These are phyloP conservation scores for Ondatra zibethicus DNA, from an alignment of 2,113 vertebrate genomes.

Conservation along the genomic window DNA sequence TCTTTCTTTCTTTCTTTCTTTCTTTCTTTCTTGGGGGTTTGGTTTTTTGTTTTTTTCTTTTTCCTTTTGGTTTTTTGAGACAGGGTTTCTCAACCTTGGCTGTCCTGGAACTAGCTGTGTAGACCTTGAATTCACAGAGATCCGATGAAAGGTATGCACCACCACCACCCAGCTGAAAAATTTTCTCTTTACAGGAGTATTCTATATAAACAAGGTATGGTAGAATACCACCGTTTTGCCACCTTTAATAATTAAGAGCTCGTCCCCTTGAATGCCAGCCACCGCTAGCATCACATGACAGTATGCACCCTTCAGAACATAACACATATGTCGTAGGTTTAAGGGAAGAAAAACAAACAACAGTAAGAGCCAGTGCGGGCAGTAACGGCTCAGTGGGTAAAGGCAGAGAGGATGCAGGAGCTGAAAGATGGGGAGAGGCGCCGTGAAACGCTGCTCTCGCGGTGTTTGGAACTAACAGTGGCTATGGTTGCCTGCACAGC, in stretches of 20 bases:
- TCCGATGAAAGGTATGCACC: too few species aligned
- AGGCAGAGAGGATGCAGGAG: background rate
- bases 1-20: background rate
- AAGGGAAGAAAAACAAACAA: background rate
- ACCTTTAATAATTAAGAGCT: constrained; percentile 7
- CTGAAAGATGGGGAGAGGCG: too few species aligned
- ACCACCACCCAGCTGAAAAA: background rate
- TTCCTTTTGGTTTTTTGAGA: too few species aligned
- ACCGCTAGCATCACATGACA: background rate
- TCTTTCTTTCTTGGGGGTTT: background rate
- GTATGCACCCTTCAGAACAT: background rate
- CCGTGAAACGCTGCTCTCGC: background rate
- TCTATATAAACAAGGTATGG: constrained; percentile 1
- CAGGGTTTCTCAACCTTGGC: too few species aligned
- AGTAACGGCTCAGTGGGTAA: background rate
- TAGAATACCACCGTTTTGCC: constrained; percentile 10
- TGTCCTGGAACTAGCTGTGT: too few species aligned
- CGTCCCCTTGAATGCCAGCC: background rate
- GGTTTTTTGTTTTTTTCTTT: too few species aligned
- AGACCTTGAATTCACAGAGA: too few species aligned
- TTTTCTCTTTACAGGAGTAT: background rate
- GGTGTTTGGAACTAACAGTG: background rate
- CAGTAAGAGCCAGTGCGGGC: too few species aligned
- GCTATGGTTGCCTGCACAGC: background rate
- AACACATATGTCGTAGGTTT: background rate